A percentile compares a stretch with the other conserved stretches of the same genome.
These are phyloP conservation scores for Ifrita kowaldi DNA, from an alignment of 2,113 vertebrate genomes.

Conservation along the genomic window DNA sequence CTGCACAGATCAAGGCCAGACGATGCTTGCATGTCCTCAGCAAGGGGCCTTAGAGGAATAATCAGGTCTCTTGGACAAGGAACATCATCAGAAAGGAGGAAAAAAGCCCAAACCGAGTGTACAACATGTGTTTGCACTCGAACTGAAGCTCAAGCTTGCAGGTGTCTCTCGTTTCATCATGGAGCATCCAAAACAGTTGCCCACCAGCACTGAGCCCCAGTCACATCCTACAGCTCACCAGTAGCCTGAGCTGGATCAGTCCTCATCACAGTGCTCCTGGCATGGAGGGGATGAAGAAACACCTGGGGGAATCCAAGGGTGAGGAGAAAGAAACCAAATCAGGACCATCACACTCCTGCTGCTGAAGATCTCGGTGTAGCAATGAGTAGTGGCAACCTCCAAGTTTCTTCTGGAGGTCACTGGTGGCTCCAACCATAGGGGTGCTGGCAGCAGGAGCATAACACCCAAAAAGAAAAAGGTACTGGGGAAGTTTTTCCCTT, in stretches of 20 bases:
- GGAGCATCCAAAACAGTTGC: not conserved
- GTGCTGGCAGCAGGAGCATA: not conserved
- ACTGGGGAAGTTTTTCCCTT: not conserved
- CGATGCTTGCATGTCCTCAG: not conserved
- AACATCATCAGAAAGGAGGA: not conserved
- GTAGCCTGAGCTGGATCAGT: not conserved
- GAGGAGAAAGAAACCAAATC: not conserved
- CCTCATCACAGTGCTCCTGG: not conserved
- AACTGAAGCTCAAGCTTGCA: not conserved
- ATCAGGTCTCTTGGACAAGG: not conserved
- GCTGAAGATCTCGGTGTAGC: not conserved
- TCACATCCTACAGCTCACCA: not conserved
- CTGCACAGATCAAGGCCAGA: not conserved
- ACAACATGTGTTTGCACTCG: not conserved
- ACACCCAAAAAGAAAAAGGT: rapidly evolving
- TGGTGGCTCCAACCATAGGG: rapidly evolving
- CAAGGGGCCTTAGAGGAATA: not conserved
- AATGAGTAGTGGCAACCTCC: not conserved
- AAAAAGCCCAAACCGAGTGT: not conserved
- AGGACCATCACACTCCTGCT: not conserved
- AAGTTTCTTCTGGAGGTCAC: not conserved
- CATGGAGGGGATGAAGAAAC: rapidly evolving
- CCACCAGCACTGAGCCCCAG: not conserved
- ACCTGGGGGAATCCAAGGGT: rapidly evolving
- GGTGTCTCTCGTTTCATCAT: rapidly evolving